These are phyloP conservation scores for Aelia acuminata DNA, from an alignment of 2,888 invertebrate species.

Conservation along the genomic window DNA sequence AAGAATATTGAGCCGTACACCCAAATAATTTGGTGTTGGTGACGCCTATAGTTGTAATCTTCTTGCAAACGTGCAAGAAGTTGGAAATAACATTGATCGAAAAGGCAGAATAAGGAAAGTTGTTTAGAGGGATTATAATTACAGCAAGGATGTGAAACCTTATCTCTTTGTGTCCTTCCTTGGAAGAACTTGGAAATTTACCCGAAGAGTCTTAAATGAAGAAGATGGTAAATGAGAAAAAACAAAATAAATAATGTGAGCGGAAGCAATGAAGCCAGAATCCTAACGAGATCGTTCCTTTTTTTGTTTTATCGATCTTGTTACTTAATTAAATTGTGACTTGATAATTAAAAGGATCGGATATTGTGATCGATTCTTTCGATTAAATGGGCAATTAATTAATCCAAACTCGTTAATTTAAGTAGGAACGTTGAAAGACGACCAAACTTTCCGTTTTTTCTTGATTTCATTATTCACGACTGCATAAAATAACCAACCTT, in stretches of 20 bases:
- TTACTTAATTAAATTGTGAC: not conserved
- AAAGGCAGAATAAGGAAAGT: too few relatives aligned
- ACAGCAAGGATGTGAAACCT: not conserved
- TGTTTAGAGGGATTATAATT: too few relatives aligned
- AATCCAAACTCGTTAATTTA: not conserved
- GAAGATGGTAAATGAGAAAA: not conserved
- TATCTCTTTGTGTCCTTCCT: not conserved
- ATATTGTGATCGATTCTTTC: constrained; percentile 5
- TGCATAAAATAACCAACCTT: not conserved
- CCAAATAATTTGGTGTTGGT: too few relatives aligned
- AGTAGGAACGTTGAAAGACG: not conserved
- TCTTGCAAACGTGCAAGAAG: too few relatives aligned
- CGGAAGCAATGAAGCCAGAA: not conserved
- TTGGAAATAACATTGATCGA: too few relatives aligned
- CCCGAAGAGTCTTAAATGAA: not conserved
- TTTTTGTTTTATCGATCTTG: not conserved
- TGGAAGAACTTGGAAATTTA: not conserved
- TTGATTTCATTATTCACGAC: not conserved
- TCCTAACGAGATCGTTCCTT: not conserved
- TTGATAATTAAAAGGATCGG: not conserved
- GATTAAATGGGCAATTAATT: constrained; percentile 5
- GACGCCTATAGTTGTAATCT: too few relatives aligned
- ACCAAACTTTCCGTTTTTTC: not conserved
- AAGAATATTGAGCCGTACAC: too few relatives aligned
- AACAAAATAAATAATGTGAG: not conserved